Percentiles rank a stretch among this genome's conserved stretches.
These are phyloP conservation scores for Andrena bicolor DNA, from an alignment of 2,888 invertebrate genomes.

Conservation along the genomic window DNA sequence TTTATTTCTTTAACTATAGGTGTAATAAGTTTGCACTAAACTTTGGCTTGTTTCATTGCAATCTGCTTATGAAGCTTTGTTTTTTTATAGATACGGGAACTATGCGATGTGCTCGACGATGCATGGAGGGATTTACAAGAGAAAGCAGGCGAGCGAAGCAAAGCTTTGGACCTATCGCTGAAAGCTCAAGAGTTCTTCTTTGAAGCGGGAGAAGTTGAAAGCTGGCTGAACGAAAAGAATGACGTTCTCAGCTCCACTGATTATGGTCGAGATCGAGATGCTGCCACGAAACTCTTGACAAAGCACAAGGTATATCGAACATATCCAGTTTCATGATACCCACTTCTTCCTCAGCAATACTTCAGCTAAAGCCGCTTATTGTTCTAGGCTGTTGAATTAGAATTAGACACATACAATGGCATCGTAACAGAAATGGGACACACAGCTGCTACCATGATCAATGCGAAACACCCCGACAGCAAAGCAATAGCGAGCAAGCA, in stretches of 20 bases:
- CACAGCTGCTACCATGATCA: conserved; percentile 92
- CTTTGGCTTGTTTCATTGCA: conserved; percentile 5
- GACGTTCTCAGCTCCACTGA: conserved; percentile 93
- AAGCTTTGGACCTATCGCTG: conserved; percentile 93
- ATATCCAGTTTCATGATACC: background rate
- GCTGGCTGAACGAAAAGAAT: conserved; percentile 95
- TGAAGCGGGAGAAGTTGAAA: conserved; percentile 96
- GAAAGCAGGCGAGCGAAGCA: conserved; percentile 90
- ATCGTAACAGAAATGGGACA: conserved; percentile 97
- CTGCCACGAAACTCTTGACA: conserved; percentile 96
- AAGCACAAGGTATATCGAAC: conserved; percentile 92
- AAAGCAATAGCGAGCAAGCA: conserved; percentile 92
- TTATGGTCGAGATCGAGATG: conserved; percentile 95
- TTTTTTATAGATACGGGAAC: conserved; percentile 88
- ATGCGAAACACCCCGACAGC: conserved; percentile 93
- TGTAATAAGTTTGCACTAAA: background rate
- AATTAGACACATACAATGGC: conserved; percentile 95
- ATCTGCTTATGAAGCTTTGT: conserved; percentile 19
- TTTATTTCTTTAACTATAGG: conserved; percentile 11
- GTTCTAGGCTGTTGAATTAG: conserved; percentile 93
- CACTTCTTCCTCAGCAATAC: background rate
- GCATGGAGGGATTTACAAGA: conserved; percentile 92
- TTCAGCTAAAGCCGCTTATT: background rate
- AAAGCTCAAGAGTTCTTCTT: conserved; percentile 97
- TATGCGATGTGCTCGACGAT: conserved; percentile 90